Evolutionary conservation across 2,113 vertebrate genomes (phyloP), one percentile per base, ranked within the genome.

Genomic region (Xenopus laevis): DNA sequence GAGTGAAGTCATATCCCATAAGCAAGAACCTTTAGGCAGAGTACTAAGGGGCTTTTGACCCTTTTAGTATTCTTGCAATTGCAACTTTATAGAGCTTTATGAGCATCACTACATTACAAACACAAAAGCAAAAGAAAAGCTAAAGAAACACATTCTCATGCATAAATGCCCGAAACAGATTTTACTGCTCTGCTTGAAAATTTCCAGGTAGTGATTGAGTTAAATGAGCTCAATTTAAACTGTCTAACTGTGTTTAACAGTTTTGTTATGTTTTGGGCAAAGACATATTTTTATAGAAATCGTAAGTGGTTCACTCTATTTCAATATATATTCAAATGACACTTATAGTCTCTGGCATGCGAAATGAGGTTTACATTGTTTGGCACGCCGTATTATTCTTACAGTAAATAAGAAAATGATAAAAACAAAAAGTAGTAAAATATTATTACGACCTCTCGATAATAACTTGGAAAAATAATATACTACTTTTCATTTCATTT

Each of bases 381-480:
- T 55, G 53, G 53, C 53, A 55, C 53, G 7, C 53, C 7, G 16
- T n/a, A 55, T 55, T 13, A 55, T 55, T 55, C 53, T 55, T 55
- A 55, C 53, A 55, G 53, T 55, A 55, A 55, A 55, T 55, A 55
- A 55, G 53, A 55, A 55, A 55, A 55, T 55, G 10, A 55, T 55
- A 55, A 55, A 55, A 55, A 55, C 53, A 55, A 55, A 55, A 55
- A 55, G 53, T 55, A 55, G 53, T 55, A 55, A 55, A 55, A 55
- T 55, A 55, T 55, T 55, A n/a, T 55, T 55, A 55, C 53, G 53
- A 55, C 53, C 53, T 55, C 10, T 55, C 53, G 53, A n/a, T 55
- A 55, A 55, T 55, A 55, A 55, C 53, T 55, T 55, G 53, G 53
- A 55, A 55, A 55, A 55, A 55, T 55, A 55, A 55, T 55, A 55